These are phyloP conservation scores for Anastrepha obliqua DNA, from an alignment of 1,140 invertebrate species.

Conservation along the genomic window DNA sequence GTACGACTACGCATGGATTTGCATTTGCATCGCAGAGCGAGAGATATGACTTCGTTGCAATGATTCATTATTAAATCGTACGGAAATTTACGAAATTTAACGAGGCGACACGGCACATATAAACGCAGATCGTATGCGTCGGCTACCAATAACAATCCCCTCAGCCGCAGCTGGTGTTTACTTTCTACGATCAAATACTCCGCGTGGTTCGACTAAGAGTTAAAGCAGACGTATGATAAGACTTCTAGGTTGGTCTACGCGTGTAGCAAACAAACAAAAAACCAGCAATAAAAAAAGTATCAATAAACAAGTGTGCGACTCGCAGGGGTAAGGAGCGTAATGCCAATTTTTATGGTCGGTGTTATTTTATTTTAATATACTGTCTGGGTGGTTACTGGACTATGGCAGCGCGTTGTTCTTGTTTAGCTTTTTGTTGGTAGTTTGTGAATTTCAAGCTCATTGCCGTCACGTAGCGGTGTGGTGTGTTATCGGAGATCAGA, in stretches of 20 bases:
- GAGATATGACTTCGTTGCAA: neutral
- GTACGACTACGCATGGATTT: neutral
- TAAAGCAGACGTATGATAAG: neutral
- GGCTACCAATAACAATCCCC: neutral
- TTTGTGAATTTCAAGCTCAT: neutral
- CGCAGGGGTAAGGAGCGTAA: neutral
- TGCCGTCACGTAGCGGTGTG: neutral
- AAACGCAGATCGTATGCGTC: neutral
- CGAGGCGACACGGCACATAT: neutral
- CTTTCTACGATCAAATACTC: conserved; percentile 20
- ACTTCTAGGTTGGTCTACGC: neutral
- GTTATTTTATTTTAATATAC: neutral
- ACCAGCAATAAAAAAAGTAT: neutral
- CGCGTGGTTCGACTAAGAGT: neutral
- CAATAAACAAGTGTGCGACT: conserved; percentile 5
- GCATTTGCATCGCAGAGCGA: neutral
- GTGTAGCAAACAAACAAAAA: neutral
- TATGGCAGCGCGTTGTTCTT: neutral
- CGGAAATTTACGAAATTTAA: neutral
- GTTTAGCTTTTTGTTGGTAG: neutral
- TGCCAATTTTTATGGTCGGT: conserved; percentile 7
- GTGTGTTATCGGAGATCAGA: conserved; percentile 22
- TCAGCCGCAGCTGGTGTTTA: neutral
- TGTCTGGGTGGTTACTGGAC: neutral
- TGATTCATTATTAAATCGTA: neutral